Base-by-base conservation (phyloP, 2,888 invertebrate genomes). In the Dione juno region DNA sequence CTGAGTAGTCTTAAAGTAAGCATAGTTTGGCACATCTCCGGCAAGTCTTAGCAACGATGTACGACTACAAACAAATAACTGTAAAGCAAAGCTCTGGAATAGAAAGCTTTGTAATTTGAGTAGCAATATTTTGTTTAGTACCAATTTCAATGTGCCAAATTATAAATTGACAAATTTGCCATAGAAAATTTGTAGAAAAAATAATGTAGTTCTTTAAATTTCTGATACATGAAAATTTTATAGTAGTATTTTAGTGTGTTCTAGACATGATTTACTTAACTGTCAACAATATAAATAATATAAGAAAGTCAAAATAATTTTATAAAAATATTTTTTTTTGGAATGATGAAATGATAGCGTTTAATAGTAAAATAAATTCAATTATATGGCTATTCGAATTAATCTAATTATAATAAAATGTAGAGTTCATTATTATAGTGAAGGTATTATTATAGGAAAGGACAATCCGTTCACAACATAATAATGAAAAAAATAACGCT, bases 1-100 rank as follows among this genome's bases (percentile, higher is more conserved):
- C 7, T 21, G 50, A 50, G 16, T 16, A 64, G 50, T 13, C 7
- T 28, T 35, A 19, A 19, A 19, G n/a, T n/a, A 64, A 57, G 10
- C 16, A 16, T n/a, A 35, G 19, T 75, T 75, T 75, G 75, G 73
- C 75, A 75, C 73, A 43, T 72, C 28, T 52, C 57, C 57, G 67
- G 66, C 53, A 70, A 68, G 16, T 53, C n/a, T 21, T 40, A 11
- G 11, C 19, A n/a, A 58, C 41, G 40, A 10, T 19, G 3, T 28
- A 16, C 0, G 5, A 13, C 41, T 50, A 21, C 9, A 43, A 45
- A 61, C 14, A 19, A 19, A 41, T 28, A 3, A 43, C 35, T 54
- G 16, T 54, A n/a, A 54, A 54, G 54, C 54, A 61, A 61, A 58
- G 58, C 19, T 41, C 41, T 19, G 16, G 5, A 16, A 37, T 58